Conservation (phyloP, 2,797 vertebrate genomes). For the Pantherophis alleghaniensis region DNA sequence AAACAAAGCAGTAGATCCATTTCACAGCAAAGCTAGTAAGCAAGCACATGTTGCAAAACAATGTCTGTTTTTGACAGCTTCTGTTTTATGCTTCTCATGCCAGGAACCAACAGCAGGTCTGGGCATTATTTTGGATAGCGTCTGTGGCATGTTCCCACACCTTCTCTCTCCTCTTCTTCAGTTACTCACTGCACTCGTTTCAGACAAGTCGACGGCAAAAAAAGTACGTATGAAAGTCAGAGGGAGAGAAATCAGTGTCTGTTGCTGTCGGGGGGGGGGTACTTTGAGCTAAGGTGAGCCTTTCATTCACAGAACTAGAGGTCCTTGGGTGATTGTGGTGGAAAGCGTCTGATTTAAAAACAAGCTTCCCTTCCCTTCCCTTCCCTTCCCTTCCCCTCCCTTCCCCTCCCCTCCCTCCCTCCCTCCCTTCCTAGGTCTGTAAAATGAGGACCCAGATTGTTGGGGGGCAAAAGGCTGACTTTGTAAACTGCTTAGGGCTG, state of each 20-base stretch:
- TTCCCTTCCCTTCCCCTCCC: no score
- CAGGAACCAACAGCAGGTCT: slow-evolving; percentile 92
- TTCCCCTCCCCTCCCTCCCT: no score
- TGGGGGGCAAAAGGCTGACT: no score
- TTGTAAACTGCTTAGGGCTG: no score
- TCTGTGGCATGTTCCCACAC: slow-evolving; percentile 93
- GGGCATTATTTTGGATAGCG: slow-evolving; percentile 92
- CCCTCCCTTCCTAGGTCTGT: no score
- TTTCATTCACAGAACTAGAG: not conserved
- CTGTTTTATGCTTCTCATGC: slow-evolving; percentile 34
- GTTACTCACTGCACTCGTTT: slow-evolving; percentile 89
- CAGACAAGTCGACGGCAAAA: slow-evolving; percentile 93
- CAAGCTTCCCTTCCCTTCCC: no score
- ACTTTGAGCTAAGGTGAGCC: not conserved
- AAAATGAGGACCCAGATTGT: no score
- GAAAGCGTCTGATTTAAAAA: not conserved
- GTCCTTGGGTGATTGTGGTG: not conserved
- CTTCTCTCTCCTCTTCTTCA: slow-evolving; percentile 90
- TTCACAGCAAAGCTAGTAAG: not conserved
- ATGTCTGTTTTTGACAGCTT: not conserved
- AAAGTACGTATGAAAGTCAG: slow-evolving; percentile 75
- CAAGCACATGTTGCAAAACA: no score
- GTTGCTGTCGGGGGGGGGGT: not conserved
- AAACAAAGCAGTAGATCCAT: not conserved
- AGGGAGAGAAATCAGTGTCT: not conserved